A percentile compares a stretch with the other conserved stretches of the same genome.
Conservation (phyloP, 2,888 invertebrate genomes). For the Pandemis corylana region DNA sequence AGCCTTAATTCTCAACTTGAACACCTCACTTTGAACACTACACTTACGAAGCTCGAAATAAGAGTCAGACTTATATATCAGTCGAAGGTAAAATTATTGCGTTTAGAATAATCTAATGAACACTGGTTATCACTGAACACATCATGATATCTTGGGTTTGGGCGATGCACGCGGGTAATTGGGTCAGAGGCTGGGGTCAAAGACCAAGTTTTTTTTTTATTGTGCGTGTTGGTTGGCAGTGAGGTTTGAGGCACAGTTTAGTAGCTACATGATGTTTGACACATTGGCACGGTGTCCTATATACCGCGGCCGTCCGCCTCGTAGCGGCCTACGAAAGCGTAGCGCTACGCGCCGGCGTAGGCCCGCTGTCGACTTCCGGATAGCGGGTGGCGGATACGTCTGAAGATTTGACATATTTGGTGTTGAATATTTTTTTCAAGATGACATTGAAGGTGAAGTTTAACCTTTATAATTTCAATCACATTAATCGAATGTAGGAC, state of each 20-base stretch:
- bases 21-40: conserved; percentile 44
- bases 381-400: conserved; percentile 54
- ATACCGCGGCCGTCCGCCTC: conserved; percentile 64
- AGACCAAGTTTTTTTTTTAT: conserved; percentile 47
- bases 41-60: conserved; percentile 39
- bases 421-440: too few relatives aligned
- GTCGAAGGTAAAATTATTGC: conserved; percentile 67
- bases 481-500: too few relatives aligned
- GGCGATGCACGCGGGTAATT: conserved; percentile 70
- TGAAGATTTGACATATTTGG: conserved; percentile 45
- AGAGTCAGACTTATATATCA: conserved; percentile 69
- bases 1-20: conserved; percentile 51
- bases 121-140: conserved; percentile 68
- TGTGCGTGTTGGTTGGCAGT: conserved; percentile 67
- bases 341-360: conserved; percentile 73
- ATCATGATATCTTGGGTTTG: conserved; percentile 52
- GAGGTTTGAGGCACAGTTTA: conserved; percentile 59
- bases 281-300: conserved; percentile 75
- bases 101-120: conserved; percentile 68
- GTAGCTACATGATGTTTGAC: conserved; percentile 50
- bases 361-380: conserved; percentile 61
- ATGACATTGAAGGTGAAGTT: too few relatives aligned
- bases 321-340: conserved; percentile 77
- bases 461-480: too few relatives aligned
- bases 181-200: conserved; percentile 80